Base-by-base conservation (phyloP, 2,113 vertebrate genomes). In the Malurus melanocephalus region DNA sequence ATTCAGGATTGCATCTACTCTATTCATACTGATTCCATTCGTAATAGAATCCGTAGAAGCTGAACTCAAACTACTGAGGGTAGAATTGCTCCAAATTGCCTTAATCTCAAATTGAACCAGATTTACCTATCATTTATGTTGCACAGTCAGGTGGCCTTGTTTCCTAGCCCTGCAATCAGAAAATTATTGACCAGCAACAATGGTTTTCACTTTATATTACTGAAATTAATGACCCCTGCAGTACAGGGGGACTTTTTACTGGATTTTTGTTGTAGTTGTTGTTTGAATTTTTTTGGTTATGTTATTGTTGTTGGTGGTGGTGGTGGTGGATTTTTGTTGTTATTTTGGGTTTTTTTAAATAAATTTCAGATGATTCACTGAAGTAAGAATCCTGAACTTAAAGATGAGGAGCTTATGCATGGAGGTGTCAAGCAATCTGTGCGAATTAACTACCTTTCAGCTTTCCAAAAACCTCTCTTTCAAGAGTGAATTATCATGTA, bases 61-160 rank as follows among this genome's bases (percentile, higher is more conserved):
- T 66, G 65, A 78, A 74, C 27, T 13, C n/a, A 88, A 83, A 88
- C 51, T 78, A 55, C 48, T 32, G 30, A 62, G 60, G 21, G 18
- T 14, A 67, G 48, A 91, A 94, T 80, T 80, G 13, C 17, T 61
- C 30, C 45, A 88, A 94, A 94, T 83, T 94, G 27, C 48, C 27
- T 88, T 35, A 67, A 23, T 51, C 32, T 92, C 48, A 88, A 32
- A 64, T 32, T 43, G 71, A 79, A 79, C 42, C 38, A 57, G 33
- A 76, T 67, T 93, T 80, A 66, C 42, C 26, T 69, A 51, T 60
- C 61, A 65, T 78, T 92, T 88, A 9, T 40, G 40, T 43, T 61
- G 20, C 65, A 77, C 66, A 86, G 56, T 26, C 49, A 88, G 80
- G 49, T 87, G 43, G 38, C 32, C 53, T 33, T 42, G 33, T 88